Conservation (phyloP, 2,113 vertebrate genomes). For the Notechis scutatus region DNA sequence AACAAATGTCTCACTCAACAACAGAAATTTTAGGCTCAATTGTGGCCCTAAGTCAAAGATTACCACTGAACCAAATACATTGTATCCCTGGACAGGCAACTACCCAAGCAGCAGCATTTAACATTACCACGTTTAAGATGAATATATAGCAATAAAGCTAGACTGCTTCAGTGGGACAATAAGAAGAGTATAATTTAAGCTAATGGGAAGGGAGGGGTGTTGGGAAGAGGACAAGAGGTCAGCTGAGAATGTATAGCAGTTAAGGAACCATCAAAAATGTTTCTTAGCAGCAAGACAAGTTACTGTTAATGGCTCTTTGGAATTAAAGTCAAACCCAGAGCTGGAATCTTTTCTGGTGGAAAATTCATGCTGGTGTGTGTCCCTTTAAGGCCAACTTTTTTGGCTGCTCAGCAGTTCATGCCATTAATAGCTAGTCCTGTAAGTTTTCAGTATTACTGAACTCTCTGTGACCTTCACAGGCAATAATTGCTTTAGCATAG, state of each 20-base stretch:
- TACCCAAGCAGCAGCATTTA: background rate
- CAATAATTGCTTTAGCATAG: slow-evolving; percentile 73
- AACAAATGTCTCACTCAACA: no score
- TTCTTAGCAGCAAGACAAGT: background rate
- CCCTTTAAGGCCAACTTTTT: slow-evolving; percentile 48
- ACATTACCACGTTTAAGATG: background rate
- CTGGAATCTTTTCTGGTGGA: background rate
- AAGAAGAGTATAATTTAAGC: background rate
- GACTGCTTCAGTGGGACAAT: background rate
- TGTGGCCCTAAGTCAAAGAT: no score
- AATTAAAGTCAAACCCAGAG: background rate
- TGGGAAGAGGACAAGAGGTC: background rate
- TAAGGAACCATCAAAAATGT: fast-evolving
- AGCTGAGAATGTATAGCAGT: background rate
- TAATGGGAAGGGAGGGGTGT: background rate
- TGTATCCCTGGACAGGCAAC: background rate
- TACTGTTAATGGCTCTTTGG: background rate
- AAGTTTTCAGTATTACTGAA: slow-evolving; percentile 63
- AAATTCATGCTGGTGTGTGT: background rate
- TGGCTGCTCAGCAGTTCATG: slow-evolving; percentile 40
- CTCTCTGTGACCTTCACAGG: slow-evolving; percentile 64
- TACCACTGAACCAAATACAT: no score
- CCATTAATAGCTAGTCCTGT: slow-evolving; percentile 47
- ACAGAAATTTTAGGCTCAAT: no score
- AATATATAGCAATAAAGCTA: background rate